Evolutionary conservation across 2,113 vertebrate species (phyloP), one percentile per base, ranked within the genome.

Genomic region (Poeciliopsis occidentalis): DNA sequence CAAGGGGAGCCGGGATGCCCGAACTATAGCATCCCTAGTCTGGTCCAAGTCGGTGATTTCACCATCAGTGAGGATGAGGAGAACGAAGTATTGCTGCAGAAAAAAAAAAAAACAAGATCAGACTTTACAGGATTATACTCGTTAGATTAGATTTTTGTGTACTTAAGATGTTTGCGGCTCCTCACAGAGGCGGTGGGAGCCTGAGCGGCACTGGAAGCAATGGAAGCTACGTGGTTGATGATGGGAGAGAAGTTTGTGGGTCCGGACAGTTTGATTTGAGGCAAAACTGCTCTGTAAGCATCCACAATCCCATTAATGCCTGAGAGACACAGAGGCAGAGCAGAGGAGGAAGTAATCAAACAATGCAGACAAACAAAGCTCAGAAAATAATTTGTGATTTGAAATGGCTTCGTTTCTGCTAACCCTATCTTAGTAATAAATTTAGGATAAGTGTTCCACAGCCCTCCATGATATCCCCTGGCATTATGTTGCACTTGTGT

Each of bases 221-320:
- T 96, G 51, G 90, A 92, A 4, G 95, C 95, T 30, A 99, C 95
- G 0, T 98, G 97, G 82, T 94, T 97, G 86, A 97, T 97, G 87
- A 98, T 95, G 37, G 97, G 96, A 26, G 96, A 96, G 89, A 99
- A 98, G 89, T 97, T 98, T 72, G 97, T 98, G 29, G 98, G 97
- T 7, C 98, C 96, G 0, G 96, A 98, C 6, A 99, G 95, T 19
- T 79, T 85, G 64, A 98, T 79, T 80, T 96, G 95, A 37, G 96
- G 97, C 74, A 99, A 72, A 54, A 92, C 93, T 73, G 89, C 87
- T 64, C 95, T 90, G 81, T 99, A 99, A 17, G 97, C 95, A 30
- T 97, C 95, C 61, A 97, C 91, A 32, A 98, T 94, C 7, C 97
- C 97, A 75, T 97, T 90, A n/a, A 99, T 91, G 26, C 97, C 97